A percentile compares a stretch with the other conserved stretches of the same genome.
phyloP scores from a whole-genome alignment of 2,797 vertebrate genomes.

The Acanthornis magna region DNA sequence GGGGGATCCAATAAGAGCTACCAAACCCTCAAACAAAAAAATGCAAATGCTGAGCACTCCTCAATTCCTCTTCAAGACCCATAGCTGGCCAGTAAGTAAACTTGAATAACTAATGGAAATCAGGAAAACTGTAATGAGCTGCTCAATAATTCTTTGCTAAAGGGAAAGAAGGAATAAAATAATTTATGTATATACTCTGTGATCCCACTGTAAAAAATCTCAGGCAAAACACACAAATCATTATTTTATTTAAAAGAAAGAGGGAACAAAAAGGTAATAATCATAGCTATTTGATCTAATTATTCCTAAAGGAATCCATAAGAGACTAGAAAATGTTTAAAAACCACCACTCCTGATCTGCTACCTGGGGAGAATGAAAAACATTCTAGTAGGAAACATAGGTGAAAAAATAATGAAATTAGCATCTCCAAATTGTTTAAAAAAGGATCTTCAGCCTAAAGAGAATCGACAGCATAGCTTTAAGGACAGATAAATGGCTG shows the following conservation, averaged over 20 bases:
- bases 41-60: background rate
- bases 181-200: constrained; percentile 1
- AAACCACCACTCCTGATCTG: constrained; percentile 34
- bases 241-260: constrained; percentile 37
- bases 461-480: constrained; percentile 67
- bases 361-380: constrained; percentile 63
- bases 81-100: background rate
- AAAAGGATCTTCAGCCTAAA: constrained; percentile 68
- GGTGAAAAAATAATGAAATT: constrained; percentile 63
- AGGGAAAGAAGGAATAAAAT: constrained; percentile 17
- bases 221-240: constrained; percentile 43
- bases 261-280: constrained; percentile 31
- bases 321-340: constrained; percentile 45
- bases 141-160: constrained; percentile 7
- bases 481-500: constrained; percentile 73
- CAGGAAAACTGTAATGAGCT: background rate
- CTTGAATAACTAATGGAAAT: constrained; percentile 23
- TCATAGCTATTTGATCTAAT: constrained; percentile 60
- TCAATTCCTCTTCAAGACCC: background rate
- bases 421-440: constrained; percentile 65
- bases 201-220: constrained; percentile 14
- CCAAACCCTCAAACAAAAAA: background rate
- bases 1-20: background rate
- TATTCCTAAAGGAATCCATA: constrained; percentile 69
- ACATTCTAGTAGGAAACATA: constrained; percentile 13